Evolutionary conservation across 2,113 vertebrate species (phyloP).

Genomic region (Brachypteracias leptosomus): DNA sequence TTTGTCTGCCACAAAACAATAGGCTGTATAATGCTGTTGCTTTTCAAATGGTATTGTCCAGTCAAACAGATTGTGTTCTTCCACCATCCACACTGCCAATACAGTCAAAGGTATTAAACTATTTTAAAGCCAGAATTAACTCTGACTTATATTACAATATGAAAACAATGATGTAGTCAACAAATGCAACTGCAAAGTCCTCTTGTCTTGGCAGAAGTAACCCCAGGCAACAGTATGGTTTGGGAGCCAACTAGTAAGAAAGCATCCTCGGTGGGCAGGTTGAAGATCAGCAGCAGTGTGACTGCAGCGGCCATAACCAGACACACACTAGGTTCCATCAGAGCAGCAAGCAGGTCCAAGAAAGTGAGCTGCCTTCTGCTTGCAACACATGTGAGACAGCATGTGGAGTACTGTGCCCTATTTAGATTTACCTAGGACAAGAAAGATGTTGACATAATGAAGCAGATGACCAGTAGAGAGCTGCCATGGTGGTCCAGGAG

Average conservation of each 20-base stretch:
- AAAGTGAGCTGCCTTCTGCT: not conserved
- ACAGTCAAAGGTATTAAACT: not conserved
- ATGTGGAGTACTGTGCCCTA: not conserved
- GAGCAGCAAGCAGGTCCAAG: not conserved
- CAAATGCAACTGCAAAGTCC: not conserved
- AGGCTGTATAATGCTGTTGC: not conserved
- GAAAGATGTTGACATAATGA: not conserved
- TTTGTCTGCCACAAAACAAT: no score
- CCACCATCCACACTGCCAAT: not conserved
- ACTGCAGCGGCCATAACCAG: not conserved
- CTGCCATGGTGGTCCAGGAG: not conserved
- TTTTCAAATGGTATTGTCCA: not conserved
- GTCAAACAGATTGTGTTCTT: not conserved
- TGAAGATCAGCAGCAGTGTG: not conserved
- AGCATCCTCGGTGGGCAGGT: fast-evolving
- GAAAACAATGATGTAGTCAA: not conserved
- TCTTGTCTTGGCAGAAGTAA: not conserved
- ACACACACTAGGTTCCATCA: not conserved
- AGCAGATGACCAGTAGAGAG: not conserved
- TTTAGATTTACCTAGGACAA: not conserved
- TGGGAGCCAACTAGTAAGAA: not conserved
- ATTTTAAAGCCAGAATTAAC: not conserved
- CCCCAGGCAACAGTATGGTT: not conserved
- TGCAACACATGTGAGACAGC: not conserved
- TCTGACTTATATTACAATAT: not conserved